Conservation (phyloP, 1,140 invertebrate species). For the Hirudo medicinalis region DNA sequence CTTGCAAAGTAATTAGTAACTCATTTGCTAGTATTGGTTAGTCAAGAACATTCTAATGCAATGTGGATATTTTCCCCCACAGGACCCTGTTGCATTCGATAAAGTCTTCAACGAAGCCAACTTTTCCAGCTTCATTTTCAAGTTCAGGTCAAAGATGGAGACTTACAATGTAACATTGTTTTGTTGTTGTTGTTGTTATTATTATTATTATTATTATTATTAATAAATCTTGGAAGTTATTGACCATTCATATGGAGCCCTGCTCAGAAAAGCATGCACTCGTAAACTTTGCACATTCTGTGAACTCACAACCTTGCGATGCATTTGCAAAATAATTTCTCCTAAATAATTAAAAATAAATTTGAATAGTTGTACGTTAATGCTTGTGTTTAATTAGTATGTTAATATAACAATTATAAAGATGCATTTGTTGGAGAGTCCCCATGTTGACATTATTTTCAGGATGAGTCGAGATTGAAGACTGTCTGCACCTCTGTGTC, state of each 20-base stretch:
- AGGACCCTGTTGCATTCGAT: neutral
- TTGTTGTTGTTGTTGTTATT: no score
- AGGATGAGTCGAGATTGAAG: conserved; percentile 73
- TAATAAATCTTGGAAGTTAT: no score
- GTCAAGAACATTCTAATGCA: no score
- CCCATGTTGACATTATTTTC: conserved; percentile 14
- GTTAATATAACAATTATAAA: conserved; percentile 7
- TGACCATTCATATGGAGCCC: no score
- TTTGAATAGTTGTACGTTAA: neutral
- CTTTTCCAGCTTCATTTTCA: conserved; percentile 68
- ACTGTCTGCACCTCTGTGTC: conserved; percentile 53
- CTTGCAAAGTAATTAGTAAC: no score
- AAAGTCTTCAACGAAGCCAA: conserved; percentile 56
- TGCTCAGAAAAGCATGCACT: no score
- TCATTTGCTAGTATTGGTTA: neutral
- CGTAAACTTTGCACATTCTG: no score
- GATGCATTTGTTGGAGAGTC: neutral
- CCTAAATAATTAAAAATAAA: no score
- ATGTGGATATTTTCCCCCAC: no score
- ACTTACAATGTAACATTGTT: conserved; percentile 57
- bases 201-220: neutral
- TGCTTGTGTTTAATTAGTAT: neutral
- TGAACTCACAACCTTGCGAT: no score
- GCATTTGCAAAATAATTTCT: no score
- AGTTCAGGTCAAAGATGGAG: conserved; percentile 71